Evolutionary conservation across 2,888 invertebrate genomes (phyloP).

Genomic region (Philereme transversata): DNA sequence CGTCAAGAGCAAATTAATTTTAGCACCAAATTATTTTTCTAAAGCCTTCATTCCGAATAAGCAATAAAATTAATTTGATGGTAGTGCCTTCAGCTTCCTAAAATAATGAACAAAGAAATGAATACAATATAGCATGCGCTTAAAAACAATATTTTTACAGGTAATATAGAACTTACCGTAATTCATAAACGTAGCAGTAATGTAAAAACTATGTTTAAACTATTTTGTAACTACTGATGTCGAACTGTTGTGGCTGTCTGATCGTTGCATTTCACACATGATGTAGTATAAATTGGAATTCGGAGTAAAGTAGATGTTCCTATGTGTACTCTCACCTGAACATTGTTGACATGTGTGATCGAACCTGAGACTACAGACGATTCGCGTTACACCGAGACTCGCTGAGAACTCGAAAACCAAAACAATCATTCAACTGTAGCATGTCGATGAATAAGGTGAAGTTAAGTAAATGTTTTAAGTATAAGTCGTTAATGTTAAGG

Average conservation of each 20-base stretch:
- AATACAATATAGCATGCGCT: slow-evolving; percentile 76
- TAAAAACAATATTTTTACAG: slow-evolving; percentile 80
- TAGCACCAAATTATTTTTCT: slow-evolving; percentile 77
- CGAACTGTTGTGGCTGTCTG: slow-evolving; percentile 74
- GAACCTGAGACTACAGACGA: slow-evolving; percentile 60
- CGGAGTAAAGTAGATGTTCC: slow-evolving; percentile 71
- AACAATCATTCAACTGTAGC: slow-evolving; percentile 69
- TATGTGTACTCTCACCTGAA: slow-evolving; percentile 65
- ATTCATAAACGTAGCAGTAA: slow-evolving; percentile 76
- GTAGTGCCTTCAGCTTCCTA: slow-evolving; percentile 83
- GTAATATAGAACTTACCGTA: slow-evolving; percentile 78
- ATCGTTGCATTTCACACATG: slow-evolving; percentile 79
- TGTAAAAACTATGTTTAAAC: slow-evolving; percentile 70
- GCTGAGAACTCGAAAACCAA: slow-evolving; percentile 57
- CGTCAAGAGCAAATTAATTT: slow-evolving; percentile 68
- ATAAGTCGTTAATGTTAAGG: slow-evolving; percentile 77
- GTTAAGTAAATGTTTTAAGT: slow-evolving; percentile 80
- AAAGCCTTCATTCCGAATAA: slow-evolving; percentile 77
- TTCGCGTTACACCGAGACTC: slow-evolving; percentile 28
- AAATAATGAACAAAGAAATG: slow-evolving; percentile 62
- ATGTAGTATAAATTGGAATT: slow-evolving; percentile 53
- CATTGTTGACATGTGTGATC: slow-evolving; percentile 70
- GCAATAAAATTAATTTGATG: slow-evolving; percentile 78
- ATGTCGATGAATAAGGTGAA: slow-evolving; percentile 74
- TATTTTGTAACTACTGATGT: slow-evolving; percentile 72